Evolutionary conservation across 2,113 vertebrate species (phyloP).

Genomic region (Embiotoca jacksoni): DNA sequence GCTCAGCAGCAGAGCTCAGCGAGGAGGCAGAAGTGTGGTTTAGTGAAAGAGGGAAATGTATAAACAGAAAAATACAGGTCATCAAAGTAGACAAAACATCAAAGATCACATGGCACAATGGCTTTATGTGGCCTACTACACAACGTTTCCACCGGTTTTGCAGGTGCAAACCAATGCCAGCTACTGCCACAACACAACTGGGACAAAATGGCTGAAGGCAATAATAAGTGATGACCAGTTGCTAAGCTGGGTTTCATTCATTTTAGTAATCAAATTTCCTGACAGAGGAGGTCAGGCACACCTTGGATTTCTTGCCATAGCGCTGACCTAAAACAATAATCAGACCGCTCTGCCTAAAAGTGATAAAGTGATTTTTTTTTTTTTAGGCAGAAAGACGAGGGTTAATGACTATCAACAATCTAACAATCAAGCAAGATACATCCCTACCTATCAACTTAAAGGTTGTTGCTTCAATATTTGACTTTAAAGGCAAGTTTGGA

Average conservation of each 20-base stretch:
- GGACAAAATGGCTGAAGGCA: constrained; percentile 14
- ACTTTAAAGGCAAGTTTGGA: neutral
- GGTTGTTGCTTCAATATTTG: neutral
- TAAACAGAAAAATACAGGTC: constrained; percentile 16
- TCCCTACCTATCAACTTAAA: neutral
- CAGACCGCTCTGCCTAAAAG: neutral
- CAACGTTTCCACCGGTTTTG: constrained; percentile 10
- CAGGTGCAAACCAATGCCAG: constrained; percentile 15
- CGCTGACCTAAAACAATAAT: constrained; percentile 3
- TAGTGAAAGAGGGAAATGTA: neutral
- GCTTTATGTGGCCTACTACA: neutral
- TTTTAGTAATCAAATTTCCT: neutral
- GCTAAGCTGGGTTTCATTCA: neutral
- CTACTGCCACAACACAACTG: neutral
- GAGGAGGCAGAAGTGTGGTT: neutral
- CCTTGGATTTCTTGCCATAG: constrained; percentile 2
- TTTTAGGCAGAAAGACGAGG: constrained; percentile 3
- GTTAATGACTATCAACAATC: constrained; percentile 25
- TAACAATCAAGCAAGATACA: neutral
- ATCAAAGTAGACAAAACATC: constrained; percentile 24
- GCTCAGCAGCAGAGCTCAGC: constrained; percentile 21
- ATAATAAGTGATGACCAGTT: constrained; percentile 9
- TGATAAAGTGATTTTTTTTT: constrained; percentile 13
- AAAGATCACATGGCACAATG: neutral
- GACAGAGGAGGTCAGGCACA: neutral